Base-by-base conservation (phyloP, 2,888 invertebrate species). In the Netelia fuscicornis region DNA sequence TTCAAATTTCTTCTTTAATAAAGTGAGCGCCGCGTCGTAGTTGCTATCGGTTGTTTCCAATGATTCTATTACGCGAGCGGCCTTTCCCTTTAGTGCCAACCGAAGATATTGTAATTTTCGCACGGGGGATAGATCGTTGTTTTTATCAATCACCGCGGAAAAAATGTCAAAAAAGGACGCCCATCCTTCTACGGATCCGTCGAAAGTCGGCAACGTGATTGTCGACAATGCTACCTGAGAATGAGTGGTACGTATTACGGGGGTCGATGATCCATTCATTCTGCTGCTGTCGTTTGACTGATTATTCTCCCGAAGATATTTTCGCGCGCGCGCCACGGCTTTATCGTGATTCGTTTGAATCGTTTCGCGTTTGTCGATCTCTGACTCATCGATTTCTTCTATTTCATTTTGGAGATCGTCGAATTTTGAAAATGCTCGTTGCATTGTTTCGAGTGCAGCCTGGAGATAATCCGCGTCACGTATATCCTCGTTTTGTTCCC, bases 401-500 rank as follows among this genome's bases (percentile, higher is more conserved):
- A 81, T 25, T 67, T 67, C 13, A 10, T 81, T 60, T 75, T 81
- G 75, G n/a, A 75, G 58, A 13, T 44, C 30, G 17, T 20, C 23
- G 13, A 81, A 67, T 60, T 67, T 65, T 2, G 3, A 1, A 37
- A 75, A 81, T 8, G 72, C 13, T 58, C 52, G 17, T 56, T 74
- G 64, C 25, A 75, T 20, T 5, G 23, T 60, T 58, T 81, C 81
- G 2, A 81, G 68, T 17, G 74, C 42, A 3, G 17, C 75, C 56
- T 68, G 67, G 3, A 75, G 17, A 60, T 67, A 74, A 42, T 81
- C 75, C 11, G 44, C 52, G 20, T 72, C 58, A 8, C 37, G 48
- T 5, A 23, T 5, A 20, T 25, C 13, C 3, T 30, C 37, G 2
- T 72, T 8, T 56, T 17, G 30, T 72, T 25, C 20, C 25, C 25